Conservation (phyloP, 2,113 vertebrate species). For the Brachypteracias leptosomus region DNA sequence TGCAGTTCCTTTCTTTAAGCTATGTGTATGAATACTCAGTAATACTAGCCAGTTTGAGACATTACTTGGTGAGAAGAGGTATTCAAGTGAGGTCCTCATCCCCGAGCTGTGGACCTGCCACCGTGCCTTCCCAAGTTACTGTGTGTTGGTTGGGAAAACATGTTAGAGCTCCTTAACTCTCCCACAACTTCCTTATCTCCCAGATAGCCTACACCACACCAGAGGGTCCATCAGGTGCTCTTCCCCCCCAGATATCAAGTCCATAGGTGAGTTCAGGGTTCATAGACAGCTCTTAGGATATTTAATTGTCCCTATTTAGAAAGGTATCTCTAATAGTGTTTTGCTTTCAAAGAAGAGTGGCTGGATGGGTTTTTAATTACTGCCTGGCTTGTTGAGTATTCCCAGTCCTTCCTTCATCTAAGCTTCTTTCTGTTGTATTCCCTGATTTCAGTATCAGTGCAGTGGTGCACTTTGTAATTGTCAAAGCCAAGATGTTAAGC, state of each 20-base stretch:
- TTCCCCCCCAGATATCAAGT: neutral
- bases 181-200: neutral
- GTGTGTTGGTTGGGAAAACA: neutral
- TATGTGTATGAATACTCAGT: neutral
- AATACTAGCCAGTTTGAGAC: neutral
- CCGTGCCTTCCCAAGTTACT: neutral
- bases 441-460: neutral
- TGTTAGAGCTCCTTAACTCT: neutral
- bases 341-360: neutral
- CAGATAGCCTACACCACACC: neutral
- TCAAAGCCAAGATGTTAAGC: neutral
- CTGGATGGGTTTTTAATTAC: neutral
- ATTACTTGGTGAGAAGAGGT: neutral
- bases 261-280: neutral
- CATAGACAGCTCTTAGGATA: neutral
- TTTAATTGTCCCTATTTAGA: neutral
- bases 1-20: neutral
- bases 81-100: neutral
- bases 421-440: neutral
- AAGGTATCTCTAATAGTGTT: neutral
- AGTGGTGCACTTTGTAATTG: neutral
- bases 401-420: neutral
- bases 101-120: rapidly evolving
- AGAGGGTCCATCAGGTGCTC: neutral
- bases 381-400: neutral